These are phyloP conservation scores for Cossypha heuglini DNA, from an alignment of 2,797 vertebrate genomes.

Conservation along the genomic window DNA sequence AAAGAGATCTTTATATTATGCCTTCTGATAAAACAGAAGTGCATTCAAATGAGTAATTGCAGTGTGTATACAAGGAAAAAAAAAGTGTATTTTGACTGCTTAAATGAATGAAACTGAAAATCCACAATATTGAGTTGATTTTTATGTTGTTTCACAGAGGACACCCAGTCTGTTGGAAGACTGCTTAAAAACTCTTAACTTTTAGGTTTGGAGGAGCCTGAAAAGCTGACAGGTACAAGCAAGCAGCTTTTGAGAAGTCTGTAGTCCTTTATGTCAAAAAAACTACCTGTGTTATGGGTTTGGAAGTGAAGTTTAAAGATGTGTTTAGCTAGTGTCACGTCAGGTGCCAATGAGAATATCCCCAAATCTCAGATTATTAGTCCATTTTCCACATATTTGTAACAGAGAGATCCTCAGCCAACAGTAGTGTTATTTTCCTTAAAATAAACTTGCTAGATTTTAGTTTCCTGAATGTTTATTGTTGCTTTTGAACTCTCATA, in stretches of 20 bases:
- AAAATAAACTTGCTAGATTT: background rate
- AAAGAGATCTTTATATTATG: slow-evolving; percentile 52
- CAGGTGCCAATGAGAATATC: background rate
- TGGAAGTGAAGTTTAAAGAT: background rate
- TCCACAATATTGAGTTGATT: background rate
- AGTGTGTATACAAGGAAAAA: background rate
- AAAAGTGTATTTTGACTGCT: background rate
- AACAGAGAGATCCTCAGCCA: background rate
- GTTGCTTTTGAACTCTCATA: background rate
- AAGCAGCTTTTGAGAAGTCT: background rate
- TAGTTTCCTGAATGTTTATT: background rate
- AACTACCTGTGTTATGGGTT: background rate
- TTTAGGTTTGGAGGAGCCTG: background rate
- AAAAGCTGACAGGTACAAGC: background rate
- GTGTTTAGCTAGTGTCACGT: background rate
- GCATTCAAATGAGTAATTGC: slow-evolving; percentile 32
- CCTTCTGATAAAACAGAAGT: slow-evolving; percentile 58
- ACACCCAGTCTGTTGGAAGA: background rate
- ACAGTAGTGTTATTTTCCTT: background rate
- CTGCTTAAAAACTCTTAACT: background rate
- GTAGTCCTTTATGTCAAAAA: background rate
- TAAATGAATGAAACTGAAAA: background rate
- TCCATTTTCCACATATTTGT: background rate
- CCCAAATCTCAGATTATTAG: background rate
- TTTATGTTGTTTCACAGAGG: background rate